Conservation (phyloP, 2,888 invertebrate genomes). For the Ormyrus rosae region DNA sequence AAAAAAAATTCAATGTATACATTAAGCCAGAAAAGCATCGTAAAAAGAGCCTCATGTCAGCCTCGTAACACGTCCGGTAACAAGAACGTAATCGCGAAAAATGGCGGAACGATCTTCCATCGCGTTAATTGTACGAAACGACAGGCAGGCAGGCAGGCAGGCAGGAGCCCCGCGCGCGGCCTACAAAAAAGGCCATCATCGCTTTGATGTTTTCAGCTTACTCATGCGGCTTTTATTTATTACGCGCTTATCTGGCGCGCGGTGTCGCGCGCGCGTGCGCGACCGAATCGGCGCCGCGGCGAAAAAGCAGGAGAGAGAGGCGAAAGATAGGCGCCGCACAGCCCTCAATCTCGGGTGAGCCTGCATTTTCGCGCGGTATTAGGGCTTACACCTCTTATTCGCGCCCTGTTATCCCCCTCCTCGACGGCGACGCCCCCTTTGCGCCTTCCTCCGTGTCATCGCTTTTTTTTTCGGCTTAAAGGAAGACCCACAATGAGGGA, state of each 20-base stretch:
- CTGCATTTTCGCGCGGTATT: slow-evolving; percentile 15
- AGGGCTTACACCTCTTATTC: not conserved
- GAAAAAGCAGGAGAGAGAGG: slow-evolving; percentile 6
- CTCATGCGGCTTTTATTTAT: slow-evolving; percentile 69
- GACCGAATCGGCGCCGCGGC: slow-evolving; percentile 49
- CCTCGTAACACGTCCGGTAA: not conserved
- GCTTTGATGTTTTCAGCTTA: slow-evolving; percentile 65
- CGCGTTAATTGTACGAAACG: slow-evolving; percentile 39
- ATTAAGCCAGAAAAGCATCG: too few species aligned
- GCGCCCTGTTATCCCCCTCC: not conserved
- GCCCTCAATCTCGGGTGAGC: slow-evolving; percentile 30
- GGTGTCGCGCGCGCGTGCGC: slow-evolving; percentile 27
- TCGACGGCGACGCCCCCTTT: too few species aligned
- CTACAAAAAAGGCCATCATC: slow-evolving; percentile 62
- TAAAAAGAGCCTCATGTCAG: not conserved
- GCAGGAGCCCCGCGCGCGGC: slow-evolving; percentile 5
- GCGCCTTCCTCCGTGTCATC: not conserved
- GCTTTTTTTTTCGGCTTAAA: too few species aligned
- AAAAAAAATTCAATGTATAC: too few species aligned
- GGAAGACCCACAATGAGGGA: too few species aligned
- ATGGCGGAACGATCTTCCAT: slow-evolving; percentile 10
- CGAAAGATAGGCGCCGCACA: not conserved
- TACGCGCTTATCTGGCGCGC: slow-evolving; percentile 65
- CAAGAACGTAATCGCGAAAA: slow-evolving; percentile 20
- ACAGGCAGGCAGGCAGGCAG: slow-evolving; percentile 59